Evolutionary conservation across 1,140 invertebrate genomes (phyloP).

Genomic region (Diorhabda carinulata): DNA sequence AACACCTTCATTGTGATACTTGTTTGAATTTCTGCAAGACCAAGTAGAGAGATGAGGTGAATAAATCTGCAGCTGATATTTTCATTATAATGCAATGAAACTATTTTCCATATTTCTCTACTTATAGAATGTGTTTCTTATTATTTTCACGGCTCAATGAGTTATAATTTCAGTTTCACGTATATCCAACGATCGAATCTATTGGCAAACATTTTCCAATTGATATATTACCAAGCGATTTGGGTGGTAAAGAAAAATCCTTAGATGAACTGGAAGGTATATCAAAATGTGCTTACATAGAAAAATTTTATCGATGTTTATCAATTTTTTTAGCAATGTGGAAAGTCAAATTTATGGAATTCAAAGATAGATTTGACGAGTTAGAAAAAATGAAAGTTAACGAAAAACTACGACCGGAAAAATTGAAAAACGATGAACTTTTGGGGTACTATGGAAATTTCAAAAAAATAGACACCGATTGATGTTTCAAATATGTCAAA

Average conservation of each 20-base stretch:
- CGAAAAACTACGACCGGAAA: constrained; percentile 21
- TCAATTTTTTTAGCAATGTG: constrained; percentile 9
- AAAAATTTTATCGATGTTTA: no score
- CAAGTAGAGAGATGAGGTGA: no score
- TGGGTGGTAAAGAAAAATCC: background rate
- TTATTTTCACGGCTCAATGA: no score
- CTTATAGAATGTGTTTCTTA: no score
- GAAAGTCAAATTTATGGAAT: constrained; percentile 16
- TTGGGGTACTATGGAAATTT: constrained; percentile 26
- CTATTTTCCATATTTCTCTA: no score
- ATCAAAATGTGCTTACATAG: no score
- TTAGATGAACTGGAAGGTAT: background rate
- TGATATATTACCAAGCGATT: background rate
- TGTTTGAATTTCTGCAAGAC: no score
- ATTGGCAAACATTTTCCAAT: background rate
- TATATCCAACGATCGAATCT: no score
- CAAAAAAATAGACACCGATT: constrained; percentile 23
- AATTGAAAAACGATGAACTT: constrained; percentile 22
- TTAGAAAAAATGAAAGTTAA: constrained; percentile 17
- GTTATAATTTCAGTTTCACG: no score
- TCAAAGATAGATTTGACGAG: constrained; percentile 17
- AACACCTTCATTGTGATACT: no score
- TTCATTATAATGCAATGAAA: no score
- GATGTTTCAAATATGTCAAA: background rate
- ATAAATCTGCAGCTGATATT: no score